A percentile compares a stretch with the other conserved stretches of the same genome.
Evolutionary conservation across 2,888 invertebrate genomes (phyloP).

Genomic region (Volucella inanis): DNA sequence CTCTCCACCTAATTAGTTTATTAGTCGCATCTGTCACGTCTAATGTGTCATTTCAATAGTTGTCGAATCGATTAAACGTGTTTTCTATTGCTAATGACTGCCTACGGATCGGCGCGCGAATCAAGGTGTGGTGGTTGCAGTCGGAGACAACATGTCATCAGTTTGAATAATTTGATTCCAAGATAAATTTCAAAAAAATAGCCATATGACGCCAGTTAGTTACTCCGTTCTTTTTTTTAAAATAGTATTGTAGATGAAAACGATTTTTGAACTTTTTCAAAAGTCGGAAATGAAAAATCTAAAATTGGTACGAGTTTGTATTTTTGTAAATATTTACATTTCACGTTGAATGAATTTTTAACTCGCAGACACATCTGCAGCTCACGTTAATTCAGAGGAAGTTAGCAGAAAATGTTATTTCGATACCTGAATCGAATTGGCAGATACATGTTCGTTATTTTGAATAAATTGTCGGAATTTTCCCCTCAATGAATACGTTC

Average conservation of each 20-base stretch:
- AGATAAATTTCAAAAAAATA: too few species aligned
- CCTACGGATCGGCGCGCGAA: too few species aligned
- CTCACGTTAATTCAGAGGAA: background rate
- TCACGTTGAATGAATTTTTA: background rate
- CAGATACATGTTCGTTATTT: constrained; percentile 5
- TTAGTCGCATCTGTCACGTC: background rate
- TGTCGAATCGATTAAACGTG: too few species aligned
- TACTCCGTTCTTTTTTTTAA: too few species aligned
- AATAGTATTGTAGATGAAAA: background rate
- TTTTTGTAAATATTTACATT: constrained; percentile 14
- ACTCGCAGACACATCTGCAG: background rate
- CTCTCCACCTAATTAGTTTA: background rate
- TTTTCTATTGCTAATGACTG: too few species aligned
- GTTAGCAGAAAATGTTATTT: constrained; percentile 11
- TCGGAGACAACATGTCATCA: too few species aligned
- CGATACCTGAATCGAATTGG: constrained; percentile 19
- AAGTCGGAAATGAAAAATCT: too few species aligned
- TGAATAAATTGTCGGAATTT: background rate
- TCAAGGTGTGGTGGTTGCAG: too few species aligned
- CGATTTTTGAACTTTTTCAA: too few species aligned
- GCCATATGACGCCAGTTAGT: too few species aligned
- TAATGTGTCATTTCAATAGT: background rate
- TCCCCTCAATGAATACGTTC: background rate
- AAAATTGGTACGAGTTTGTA: too few species aligned
- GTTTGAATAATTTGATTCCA: too few species aligned